Conservation (phyloP, 1,140 invertebrate genomes). For the Mamestra configurata region DNA sequence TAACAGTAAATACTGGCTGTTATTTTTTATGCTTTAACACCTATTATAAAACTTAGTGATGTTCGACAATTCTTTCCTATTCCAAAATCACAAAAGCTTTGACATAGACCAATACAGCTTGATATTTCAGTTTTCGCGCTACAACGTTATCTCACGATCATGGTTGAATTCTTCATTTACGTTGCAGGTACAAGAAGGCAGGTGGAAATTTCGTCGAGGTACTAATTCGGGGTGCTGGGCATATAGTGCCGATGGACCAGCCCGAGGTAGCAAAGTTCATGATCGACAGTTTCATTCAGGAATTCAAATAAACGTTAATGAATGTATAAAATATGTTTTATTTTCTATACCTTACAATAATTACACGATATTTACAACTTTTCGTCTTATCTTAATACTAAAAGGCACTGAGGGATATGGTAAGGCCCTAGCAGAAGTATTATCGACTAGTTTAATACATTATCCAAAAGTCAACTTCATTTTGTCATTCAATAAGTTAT, state of each 20-base stretch:
- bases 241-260: constrained; percentile 90
- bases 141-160: no score
- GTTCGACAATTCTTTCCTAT: no score
- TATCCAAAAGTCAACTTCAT: no score
- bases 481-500: not conserved
- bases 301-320: constrained; percentile 46
- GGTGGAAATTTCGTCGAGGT: constrained; percentile 89
- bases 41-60: no score
- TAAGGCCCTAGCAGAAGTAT: not conserved
- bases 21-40: no score
- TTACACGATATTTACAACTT: constrained; percentile 26
- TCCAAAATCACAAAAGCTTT: no score
- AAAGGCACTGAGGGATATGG: constrained; percentile 32
- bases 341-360: constrained; percentile 2
- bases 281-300: constrained; percentile 57
- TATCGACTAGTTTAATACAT: constrained; percentile 5
- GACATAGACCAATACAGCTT: no score
- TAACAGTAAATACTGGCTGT: no score
- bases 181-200: constrained; percentile 88
- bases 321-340: constrained; percentile 19
- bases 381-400: constrained; percentile 4
- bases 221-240: constrained; percentile 88
- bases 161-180: no score
- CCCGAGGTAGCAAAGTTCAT: constrained; percentile 73
- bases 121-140: no score